Conservation (phyloP, 2,888 invertebrate species). For the Ectemnius lituratus region DNA sequence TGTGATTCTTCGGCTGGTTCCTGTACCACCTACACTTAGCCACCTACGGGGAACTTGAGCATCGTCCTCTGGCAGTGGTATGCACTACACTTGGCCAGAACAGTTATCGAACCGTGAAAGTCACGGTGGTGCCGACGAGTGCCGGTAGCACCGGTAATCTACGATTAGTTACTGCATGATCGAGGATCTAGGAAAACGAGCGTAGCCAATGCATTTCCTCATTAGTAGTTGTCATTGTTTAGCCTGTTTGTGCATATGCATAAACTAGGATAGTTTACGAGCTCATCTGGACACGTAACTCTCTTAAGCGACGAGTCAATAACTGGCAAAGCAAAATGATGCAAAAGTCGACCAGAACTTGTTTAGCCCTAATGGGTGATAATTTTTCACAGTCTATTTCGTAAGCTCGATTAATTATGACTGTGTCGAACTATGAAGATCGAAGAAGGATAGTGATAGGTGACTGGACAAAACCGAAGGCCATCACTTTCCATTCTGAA, state of each 20-base stretch:
- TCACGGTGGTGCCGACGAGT: conserved; percentile 25
- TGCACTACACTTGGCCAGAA: conserved; percentile 34
- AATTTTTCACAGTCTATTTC: no score
- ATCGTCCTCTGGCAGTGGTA: no score
- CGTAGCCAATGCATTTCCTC: background rate
- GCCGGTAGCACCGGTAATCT: conserved; percentile 13
- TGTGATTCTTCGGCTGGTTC: conserved; percentile 36
- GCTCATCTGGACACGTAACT: no score
- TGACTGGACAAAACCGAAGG: conserved; percentile 41
- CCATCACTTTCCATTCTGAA: conserved; percentile 62
- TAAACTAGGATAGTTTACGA: no score
- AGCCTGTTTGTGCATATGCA: no score
- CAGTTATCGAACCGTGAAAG: conserved; percentile 51
- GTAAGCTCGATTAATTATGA: no score
- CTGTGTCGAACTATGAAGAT: conserved; percentile 13
- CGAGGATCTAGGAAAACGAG: conserved; percentile 11
- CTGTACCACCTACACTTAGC: conserved; percentile 28
- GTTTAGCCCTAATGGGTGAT: no score
- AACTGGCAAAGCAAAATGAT: no score
- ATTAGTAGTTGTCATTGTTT: background rate
- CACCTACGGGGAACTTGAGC: background rate
- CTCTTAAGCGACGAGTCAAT: no score
- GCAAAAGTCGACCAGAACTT: no score
- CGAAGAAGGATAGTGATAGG: conserved; percentile 5
- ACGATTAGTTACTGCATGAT: conserved; percentile 16